These are phyloP conservation scores for Abscondita cerata DNA, from an alignment of 2,888 invertebrate genomes.

Conservation along the genomic window DNA sequence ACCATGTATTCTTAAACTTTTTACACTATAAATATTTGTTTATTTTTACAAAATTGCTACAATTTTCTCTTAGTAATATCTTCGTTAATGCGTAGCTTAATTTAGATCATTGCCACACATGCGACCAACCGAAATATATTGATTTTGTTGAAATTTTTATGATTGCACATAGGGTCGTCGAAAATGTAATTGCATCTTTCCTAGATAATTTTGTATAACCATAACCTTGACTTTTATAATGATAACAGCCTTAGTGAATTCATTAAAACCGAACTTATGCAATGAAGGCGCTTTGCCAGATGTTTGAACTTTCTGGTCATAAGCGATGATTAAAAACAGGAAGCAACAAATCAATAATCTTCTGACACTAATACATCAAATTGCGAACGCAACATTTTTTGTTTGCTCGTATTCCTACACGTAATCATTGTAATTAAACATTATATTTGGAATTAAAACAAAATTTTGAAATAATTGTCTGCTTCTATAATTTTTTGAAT, in stretches of 20 bases:
- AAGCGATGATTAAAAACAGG: constrained; percentile 21
- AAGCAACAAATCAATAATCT: constrained; percentile 23
- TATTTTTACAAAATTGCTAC: neutral
- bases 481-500: too few relatives aligned
- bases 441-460: too few relatives aligned
- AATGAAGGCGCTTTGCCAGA: constrained; percentile 12
- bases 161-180: too few relatives aligned
- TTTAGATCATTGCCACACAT: too few relatives aligned
- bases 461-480: too few relatives aligned
- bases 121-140: too few relatives aligned
- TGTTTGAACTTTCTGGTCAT: constrained; percentile 15
- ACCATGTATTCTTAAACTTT: constrained; percentile 12
- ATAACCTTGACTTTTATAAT: neutral
- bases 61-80: constrained; percentile 4
- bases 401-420: too few relatives aligned
- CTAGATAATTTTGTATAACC: too few relatives aligned
- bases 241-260: neutral
- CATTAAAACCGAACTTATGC: constrained; percentile 7
- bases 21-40: constrained; percentile 4
- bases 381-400: neutral
- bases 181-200: too few relatives aligned
- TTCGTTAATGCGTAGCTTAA: neutral
- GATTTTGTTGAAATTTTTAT: too few relatives aligned
- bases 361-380: constrained; percentile 11
- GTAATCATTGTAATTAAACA: too few relatives aligned